Evolutionary conservation across 2,797 vertebrate species (phyloP).

Genomic region (Xerus rutilus): DNA sequence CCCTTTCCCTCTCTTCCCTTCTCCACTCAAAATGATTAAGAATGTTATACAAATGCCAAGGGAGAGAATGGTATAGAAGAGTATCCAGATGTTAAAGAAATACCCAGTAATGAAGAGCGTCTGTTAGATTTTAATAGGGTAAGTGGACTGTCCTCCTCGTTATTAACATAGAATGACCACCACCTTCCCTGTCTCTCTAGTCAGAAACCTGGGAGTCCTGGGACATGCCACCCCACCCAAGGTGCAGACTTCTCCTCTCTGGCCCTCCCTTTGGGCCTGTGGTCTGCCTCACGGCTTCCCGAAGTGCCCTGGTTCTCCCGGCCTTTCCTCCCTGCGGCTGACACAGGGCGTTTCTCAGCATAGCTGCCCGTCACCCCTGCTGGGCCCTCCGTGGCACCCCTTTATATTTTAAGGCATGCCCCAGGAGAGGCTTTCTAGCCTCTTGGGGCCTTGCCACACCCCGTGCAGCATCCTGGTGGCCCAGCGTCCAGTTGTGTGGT

Average conservation of each 20-base stretch:
- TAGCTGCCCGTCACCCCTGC: background rate
- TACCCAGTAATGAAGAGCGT: conserved; percentile 87
- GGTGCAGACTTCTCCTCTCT: background rate
- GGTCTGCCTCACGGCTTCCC: background rate
- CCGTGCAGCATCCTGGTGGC: no score
- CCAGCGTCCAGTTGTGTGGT: no score
- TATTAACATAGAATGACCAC: background rate
- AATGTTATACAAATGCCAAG: conserved; percentile 88
- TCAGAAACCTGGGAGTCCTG: background rate
- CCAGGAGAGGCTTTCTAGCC: background rate
- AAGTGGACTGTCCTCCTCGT: conserved; percentile 81
- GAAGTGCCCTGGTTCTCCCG: background rate
- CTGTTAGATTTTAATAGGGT: conserved; percentile 92
- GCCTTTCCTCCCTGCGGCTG: background rate
- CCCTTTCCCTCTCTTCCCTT: conserved; percentile 81
- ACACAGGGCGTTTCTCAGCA: no score
- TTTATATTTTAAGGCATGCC: no score
- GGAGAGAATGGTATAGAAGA: conserved; percentile 89
- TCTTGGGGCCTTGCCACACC: no score
- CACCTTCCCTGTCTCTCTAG: background rate
- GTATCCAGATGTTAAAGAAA: conserved; percentile 87
- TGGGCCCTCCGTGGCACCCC: background rate
- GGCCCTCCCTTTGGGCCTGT: background rate
- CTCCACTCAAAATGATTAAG: conserved; percentile 86
- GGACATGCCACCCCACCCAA: background rate